Evolutionary conservation across 2,113 vertebrate genomes (phyloP).

Genomic region (Vimba vimba): DNA sequence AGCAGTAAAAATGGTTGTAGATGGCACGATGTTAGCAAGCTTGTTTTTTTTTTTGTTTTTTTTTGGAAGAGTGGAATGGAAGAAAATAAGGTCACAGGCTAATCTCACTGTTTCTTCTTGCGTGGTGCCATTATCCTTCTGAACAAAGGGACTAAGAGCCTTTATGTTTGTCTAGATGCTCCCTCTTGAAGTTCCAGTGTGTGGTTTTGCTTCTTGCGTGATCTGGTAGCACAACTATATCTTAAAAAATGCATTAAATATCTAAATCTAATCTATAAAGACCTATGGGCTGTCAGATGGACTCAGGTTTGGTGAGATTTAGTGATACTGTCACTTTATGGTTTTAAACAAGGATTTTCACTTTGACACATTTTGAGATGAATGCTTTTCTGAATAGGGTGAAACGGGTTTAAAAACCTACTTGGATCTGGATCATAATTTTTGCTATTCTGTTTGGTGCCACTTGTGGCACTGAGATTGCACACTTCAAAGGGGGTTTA

Average conservation of each 20-base stretch:
- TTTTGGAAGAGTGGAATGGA: background rate
- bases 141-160: too few species aligned
- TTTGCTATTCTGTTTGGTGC: slow-evolving; percentile 7
- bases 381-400: background rate
- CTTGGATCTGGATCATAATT: background rate
- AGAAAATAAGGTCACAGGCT: slow-evolving; percentile 30
- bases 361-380: background rate
- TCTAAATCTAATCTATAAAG: background rate
- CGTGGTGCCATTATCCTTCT: slow-evolving; percentile 37
- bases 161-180: slow-evolving; percentile 8
- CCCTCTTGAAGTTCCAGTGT: background rate
- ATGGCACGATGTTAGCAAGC: slow-evolving; percentile 49
- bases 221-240: background rate
- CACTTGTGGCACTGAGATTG: background rate
- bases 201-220: background rate
- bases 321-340: background rate
- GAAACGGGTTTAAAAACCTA: background rate
- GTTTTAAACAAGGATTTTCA: background rate
- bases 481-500: slow-evolving; percentile 3
- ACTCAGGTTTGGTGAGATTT: background rate
- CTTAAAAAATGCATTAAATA: background rate
- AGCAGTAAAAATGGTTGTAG: slow-evolving; percentile 48
- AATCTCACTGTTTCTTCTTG: slow-evolving; percentile 30
- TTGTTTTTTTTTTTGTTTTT: background rate
- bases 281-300: background rate